phyloP scores from a whole-genome alignment of 2,888 invertebrate species.

The Epistrophe eligans region DNA sequence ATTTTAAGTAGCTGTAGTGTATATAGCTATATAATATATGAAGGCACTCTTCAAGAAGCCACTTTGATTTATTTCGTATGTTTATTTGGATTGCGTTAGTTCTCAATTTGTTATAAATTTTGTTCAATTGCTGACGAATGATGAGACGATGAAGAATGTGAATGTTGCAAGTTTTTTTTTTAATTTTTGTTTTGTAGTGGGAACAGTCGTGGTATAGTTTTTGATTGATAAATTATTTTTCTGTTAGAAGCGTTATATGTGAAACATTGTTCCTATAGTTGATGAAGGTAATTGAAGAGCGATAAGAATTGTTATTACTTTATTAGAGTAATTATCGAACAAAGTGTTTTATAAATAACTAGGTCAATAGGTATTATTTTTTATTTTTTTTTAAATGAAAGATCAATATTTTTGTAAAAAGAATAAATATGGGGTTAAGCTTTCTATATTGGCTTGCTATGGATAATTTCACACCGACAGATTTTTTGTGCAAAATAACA shows the following conservation, averaged over 20 bases:
- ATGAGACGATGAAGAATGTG: constrained; percentile 1
- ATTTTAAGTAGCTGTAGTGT: background rate
- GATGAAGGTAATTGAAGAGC: background rate
- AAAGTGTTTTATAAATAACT: background rate
- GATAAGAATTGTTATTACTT: background rate
- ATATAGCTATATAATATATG: no score
- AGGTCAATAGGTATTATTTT: background rate
- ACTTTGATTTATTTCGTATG: background rate
- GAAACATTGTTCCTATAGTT: background rate
- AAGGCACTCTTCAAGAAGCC: background rate
- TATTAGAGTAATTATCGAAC: background rate
- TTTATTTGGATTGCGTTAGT: constrained; percentile 34
- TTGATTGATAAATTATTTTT: background rate
- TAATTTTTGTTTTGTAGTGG: background rate
- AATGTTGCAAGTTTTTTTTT: background rate
- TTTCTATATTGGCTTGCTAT: no score
- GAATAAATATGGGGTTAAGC: no score
- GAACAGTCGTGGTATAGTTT: background rate
- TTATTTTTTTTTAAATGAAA: background rate
- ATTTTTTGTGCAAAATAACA: no score
- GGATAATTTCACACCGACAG: no score
- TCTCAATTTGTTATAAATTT: constrained; percentile 45
- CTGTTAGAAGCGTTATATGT: background rate
- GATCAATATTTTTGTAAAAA: no score
- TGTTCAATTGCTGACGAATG: constrained; percentile 23